Evolutionary conservation across 1,140 invertebrate species (phyloP).

Genomic region (Magallana gigas): DNA sequence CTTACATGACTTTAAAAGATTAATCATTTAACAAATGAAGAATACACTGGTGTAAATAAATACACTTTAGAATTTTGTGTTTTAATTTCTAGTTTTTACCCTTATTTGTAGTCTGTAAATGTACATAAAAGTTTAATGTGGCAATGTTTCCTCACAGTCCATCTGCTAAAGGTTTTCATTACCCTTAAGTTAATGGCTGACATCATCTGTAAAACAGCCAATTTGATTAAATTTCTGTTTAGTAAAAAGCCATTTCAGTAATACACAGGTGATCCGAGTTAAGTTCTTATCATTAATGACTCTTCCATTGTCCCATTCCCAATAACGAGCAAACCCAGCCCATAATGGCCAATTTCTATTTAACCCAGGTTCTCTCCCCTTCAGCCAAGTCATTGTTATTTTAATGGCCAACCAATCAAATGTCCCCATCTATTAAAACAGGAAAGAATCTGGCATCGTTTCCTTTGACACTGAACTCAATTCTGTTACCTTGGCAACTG

Average conservation of each 20-base stretch:
- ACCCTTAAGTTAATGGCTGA: conserved; percentile 2
- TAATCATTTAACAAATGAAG: no score
- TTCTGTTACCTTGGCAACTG: conserved; percentile 25
- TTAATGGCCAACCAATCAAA: conserved; percentile 31
- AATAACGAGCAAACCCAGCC: conserved; percentile 22
- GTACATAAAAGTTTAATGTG: conserved; percentile 9
- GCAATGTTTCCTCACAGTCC: neutral
- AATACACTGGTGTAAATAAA: no score
- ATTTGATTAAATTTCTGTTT: conserved; percentile 20
- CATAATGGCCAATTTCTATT: conserved; percentile 27
- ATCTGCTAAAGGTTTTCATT: conserved; percentile 22
- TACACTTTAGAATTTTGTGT: no score
- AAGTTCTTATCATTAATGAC: conserved; percentile 23
- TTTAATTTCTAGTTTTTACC: no score
- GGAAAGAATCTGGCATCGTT: neutral
- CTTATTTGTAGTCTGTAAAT: neutral
- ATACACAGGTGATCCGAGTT: conserved; percentile 21
- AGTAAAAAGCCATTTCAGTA: neutral
- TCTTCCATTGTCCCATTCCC: conserved; percentile 1
- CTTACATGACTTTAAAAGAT: no score
- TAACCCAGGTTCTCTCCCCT: neutral
- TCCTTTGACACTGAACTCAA: conserved; percentile 13
- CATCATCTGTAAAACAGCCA: conserved; percentile 26
- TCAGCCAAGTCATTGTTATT: neutral
- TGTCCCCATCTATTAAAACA: neutral